Conservation (phyloP, 2,797 vertebrate genomes). For the Xiphorhynchus erythropygius region DNA sequence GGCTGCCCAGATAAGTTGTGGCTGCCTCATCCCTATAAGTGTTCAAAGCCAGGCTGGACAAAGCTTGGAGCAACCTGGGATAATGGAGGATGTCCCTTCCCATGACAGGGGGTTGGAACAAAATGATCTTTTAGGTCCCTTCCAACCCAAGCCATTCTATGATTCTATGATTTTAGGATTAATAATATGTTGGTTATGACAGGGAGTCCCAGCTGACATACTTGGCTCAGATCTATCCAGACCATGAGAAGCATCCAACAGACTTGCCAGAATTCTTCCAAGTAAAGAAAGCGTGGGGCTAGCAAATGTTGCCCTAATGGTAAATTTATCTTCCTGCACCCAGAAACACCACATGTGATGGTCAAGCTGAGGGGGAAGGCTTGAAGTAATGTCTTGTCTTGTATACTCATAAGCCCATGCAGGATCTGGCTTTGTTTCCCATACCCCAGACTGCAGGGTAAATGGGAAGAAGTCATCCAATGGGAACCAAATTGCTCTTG, state of each 20-base stretch:
- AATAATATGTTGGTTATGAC: neutral
- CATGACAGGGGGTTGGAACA: accelerated
- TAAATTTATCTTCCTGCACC: neutral
- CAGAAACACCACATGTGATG: neutral
- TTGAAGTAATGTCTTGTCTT: neutral
- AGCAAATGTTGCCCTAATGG: neutral
- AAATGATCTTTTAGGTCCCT: neutral
- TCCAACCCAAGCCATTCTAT: neutral
- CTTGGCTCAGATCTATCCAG: neutral
- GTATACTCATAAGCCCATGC: accelerated
- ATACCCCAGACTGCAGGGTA: accelerated
- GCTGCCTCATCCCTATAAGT: neutral
- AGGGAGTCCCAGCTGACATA: neutral
- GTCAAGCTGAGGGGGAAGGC: neutral
- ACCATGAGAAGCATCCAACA: accelerated
- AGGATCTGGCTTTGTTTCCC: neutral
- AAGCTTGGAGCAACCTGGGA: neutral
- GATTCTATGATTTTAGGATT: neutral
- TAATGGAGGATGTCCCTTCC: neutral
- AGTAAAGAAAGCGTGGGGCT: neutral
- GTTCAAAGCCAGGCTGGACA: accelerated
- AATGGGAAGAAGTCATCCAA: neutral
- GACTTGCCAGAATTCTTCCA: neutral
- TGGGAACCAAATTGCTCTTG: neutral
- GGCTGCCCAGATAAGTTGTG: neutral